Conservation (phyloP, 2,888 invertebrate genomes). For the Diaphora mendica region DNA sequence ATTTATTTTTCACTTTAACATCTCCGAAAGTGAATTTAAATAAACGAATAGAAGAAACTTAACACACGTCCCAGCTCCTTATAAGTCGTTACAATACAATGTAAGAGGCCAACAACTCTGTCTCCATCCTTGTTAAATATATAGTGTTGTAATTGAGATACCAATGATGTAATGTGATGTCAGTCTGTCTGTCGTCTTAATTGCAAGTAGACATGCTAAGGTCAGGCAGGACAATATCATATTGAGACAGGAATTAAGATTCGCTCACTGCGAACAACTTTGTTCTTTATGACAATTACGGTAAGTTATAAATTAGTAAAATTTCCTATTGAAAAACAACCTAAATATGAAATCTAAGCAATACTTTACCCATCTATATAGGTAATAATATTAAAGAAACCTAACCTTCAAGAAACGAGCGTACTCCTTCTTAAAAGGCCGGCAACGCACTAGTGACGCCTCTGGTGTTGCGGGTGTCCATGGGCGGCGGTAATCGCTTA, state of each 20-base stretch:
- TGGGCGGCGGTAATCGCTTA: too few species aligned
- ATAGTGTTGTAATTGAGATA: background rate
- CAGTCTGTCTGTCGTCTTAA: conserved; percentile 50
- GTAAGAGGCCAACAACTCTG: background rate
- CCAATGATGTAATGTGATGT: background rate
- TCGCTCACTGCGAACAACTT: background rate
- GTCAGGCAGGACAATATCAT: conserved; percentile 36
- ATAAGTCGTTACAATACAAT: background rate
- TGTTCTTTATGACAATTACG: background rate
- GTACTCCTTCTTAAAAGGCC: too few species aligned
- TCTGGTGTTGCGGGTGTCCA: too few species aligned
- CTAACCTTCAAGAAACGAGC: too few species aligned
- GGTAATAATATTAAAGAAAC: background rate
- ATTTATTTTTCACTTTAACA: too few species aligned
- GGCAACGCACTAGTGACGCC: too few species aligned
- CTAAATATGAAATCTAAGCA: background rate
- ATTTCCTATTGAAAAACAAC: background rate
- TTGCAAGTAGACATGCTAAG: conserved; percentile 50
- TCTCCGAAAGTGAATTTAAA: too few species aligned
- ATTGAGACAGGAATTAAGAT: conserved; percentile 30
- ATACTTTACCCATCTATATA: background rate
- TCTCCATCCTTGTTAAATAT: background rate
- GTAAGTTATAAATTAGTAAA: background rate
- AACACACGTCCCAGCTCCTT: background rate
- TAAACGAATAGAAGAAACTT: too few species aligned